A percentile compares a stretch with the other conserved stretches of the same genome.
These are phyloP conservation scores for Sylvia atricapilla DNA, from an alignment of 2,113 vertebrate species.

Conservation along the genomic window DNA sequence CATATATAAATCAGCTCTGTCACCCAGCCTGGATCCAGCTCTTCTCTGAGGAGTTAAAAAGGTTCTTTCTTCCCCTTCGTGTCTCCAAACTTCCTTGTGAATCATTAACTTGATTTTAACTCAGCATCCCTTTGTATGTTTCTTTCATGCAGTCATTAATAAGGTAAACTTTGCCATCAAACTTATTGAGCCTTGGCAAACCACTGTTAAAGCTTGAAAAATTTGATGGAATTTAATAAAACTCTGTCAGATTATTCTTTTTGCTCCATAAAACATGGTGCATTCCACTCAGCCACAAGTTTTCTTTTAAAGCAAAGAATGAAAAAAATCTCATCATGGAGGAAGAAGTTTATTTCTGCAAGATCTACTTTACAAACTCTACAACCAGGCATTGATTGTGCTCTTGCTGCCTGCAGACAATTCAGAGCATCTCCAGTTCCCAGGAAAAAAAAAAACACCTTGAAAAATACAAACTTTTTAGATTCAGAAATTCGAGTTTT, in stretches of 20 bases:
- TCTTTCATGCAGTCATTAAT: neutral
- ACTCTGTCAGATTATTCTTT: neutral
- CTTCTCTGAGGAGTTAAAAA: neutral
- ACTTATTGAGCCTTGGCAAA: neutral
- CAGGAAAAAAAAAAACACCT: neutral
- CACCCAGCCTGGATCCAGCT: neutral
- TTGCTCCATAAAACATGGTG: neutral
- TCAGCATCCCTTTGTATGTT: neutral
- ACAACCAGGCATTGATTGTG: accelerated
- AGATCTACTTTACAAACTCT: neutral
- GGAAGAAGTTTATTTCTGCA: neutral
- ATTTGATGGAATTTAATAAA: neutral
- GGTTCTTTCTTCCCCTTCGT: neutral
- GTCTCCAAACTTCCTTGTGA: neutral
- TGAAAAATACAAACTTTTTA: neutral
- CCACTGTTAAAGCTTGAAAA: neutral
- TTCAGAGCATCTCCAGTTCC: neutral
- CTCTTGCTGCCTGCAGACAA: neutral
- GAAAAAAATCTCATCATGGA: neutral
- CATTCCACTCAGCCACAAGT: neutral
- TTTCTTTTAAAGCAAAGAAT: neutral
- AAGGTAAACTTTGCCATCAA: neutral
- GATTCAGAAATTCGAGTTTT: neutral
- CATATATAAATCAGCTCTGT: neutral
- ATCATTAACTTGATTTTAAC: neutral